These are phyloP conservation scores for Aphrocallistes beatrix DNA, from an alignment of 37 sponge, comb jelly and placozoan species.

Conservation along the genomic window DNA sequence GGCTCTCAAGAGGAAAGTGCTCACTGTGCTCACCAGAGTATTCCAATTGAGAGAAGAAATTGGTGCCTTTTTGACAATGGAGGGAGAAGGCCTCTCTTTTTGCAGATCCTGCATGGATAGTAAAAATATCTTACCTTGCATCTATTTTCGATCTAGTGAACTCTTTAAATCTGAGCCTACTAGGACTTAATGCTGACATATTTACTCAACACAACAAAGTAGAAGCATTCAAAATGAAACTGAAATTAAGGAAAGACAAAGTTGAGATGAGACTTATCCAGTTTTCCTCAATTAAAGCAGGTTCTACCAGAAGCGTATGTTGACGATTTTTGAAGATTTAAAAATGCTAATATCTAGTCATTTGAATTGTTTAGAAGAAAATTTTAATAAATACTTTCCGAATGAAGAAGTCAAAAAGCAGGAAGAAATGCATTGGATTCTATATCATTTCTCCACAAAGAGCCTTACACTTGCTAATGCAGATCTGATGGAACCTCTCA, in stretches of 20 bases:
- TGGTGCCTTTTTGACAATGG: not conserved
- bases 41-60: conserved; percentile 13
- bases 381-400: conserved; percentile 13
- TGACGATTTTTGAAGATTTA: not conserved
- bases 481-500: not conserved
- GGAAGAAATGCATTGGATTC: not conserved
- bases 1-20: not conserved
- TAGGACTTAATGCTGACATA: conserved; percentile 4
- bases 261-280: conserved; percentile 10
- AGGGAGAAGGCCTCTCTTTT: conserved; percentile 6
- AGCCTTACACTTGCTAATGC: not conserved
- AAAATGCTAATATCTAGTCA: not conserved
- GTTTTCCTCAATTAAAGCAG: not conserved
- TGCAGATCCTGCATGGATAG: not conserved
- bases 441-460: not conserved
- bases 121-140: not conserved
- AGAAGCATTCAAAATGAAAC: not conserved
- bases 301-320: conserved; percentile 5
- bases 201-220: conserved; percentile 9
- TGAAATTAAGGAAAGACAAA: conserved; percentile 2
- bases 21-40: conserved; percentile 11
- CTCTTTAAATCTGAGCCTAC: conserved; percentile 13
- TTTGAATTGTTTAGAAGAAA: not conserved
- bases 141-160: not conserved
- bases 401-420: not conserved